A percentile compares a stretch with the other conserved stretches of the same genome.
Evolutionary conservation across 2,113 vertebrate genomes (phyloP).

Genomic region (Mormoops blainvillei): DNA sequence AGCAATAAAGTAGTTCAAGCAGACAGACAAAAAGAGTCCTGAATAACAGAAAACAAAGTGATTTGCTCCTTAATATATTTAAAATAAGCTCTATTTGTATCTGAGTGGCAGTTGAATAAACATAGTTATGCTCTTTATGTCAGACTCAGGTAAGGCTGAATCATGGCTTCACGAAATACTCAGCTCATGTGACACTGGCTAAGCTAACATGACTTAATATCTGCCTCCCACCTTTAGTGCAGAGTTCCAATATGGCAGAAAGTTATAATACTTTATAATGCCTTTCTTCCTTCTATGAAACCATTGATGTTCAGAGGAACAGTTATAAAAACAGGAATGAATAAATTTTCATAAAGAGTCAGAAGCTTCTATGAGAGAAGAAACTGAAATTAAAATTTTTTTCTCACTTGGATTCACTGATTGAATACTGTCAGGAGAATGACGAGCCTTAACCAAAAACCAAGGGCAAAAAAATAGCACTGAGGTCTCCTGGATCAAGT

Average conservation of each 20-base stretch:
- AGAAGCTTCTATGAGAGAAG: not conserved
- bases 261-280: not conserved
- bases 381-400: not conserved
- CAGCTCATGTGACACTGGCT: not conserved
- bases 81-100: not conserved
- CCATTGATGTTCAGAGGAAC: not conserved
- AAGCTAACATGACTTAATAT: not conserved
- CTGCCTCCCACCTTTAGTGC: not conserved
- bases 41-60: conserved; percentile 13
- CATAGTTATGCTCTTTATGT: not conserved
- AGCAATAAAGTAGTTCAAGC: not conserved
- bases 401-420: not conserved
- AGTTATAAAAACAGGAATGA: not conserved
- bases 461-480: not conserved
- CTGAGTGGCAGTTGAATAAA: not conserved
- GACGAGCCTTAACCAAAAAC: not conserved
- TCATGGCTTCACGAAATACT: not conserved
- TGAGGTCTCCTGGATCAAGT: not conserved
- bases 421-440: not conserved
- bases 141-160: not conserved
- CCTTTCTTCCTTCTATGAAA: not conserved
- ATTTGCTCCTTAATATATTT: not conserved
- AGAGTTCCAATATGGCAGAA: not conserved
- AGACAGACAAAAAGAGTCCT: not conserved
- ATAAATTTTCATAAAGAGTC: not conserved